These are phyloP conservation scores for Macrophya alboannulata DNA, from an alignment of 2,888 invertebrate species.

Conservation along the genomic window DNA sequence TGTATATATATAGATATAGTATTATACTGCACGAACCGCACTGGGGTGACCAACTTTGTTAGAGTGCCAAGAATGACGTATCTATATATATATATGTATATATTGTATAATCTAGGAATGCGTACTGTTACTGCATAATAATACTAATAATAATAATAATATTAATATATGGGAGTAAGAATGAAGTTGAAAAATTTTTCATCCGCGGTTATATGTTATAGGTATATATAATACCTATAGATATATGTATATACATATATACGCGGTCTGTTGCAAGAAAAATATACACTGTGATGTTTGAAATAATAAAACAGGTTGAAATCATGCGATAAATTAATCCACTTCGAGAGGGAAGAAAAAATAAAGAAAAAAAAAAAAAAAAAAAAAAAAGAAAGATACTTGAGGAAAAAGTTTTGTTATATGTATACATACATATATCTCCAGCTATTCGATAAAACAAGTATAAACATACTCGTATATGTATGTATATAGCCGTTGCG, in stretches of 20 bases:
- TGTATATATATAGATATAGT: background rate
- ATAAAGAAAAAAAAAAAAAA: background rate
- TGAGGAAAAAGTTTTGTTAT: background rate
- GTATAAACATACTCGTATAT: no score
- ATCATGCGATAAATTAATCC: background rate
- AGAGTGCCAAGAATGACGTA: constrained; percentile 16
- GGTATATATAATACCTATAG: no score
- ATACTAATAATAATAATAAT: background rate
- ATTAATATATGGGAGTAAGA: background rate
- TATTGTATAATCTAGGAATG: background rate
- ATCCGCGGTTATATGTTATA: background rate
- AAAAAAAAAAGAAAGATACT: background rate
- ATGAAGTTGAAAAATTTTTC: constrained; percentile 1
- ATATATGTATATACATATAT: background rate
- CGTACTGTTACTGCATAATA: background rate
- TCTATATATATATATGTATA: background rate
- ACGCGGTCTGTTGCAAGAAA: background rate
- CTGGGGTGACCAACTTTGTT: constrained; percentile 31
- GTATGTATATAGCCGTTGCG: background rate
- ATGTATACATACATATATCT: background rate
- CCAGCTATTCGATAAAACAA: background rate
- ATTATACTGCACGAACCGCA: background rate
- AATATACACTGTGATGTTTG: constrained; percentile 1
- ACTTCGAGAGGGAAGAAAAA: background rate
- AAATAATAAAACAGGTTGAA: background rate